These are phyloP conservation scores for Conus betulinus DNA, from an alignment of 1,140 invertebrate species.

Conservation along the genomic window DNA sequence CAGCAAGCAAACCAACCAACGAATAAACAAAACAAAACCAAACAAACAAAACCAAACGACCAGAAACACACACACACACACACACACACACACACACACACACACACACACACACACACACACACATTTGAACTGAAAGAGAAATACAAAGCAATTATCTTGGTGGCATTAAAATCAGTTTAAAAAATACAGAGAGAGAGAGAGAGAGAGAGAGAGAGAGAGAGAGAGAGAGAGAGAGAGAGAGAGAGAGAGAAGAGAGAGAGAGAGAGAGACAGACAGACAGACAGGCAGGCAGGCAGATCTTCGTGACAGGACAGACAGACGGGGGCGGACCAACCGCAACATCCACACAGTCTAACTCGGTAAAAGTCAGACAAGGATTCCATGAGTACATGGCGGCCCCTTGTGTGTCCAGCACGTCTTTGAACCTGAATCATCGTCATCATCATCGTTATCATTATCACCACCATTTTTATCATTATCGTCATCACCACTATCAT, in stretches of 20 bases:
- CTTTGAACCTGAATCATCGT: slow-evolving; percentile 20
- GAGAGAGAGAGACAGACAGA: not conserved
- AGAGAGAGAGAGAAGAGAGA: not conserved
- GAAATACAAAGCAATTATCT: too few species aligned
- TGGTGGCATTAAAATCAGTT: too few species aligned
- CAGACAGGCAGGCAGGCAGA: not conserved
- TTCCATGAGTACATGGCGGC: not conserved
- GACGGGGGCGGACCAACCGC: not conserved
- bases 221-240: not conserved
- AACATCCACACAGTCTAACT: not conserved
- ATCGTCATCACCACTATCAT: slow-evolving; percentile 39
- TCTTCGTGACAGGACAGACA: not conserved
- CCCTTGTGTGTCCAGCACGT: not conserved
- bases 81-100: too few species aligned
- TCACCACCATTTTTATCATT: slow-evolving; percentile 38
- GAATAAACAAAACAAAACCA: too few species aligned
- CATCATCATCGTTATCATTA: slow-evolving; percentile 43
- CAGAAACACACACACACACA: too few species aligned
- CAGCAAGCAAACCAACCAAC: too few species aligned
- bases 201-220: not conserved
- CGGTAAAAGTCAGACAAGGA: not conserved
- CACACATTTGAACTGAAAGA: too few species aligned
- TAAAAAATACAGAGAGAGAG: too few species aligned
- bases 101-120: too few species aligned
- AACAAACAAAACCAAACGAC: too few species aligned